Percentiles rank a stretch among this genome's conserved stretches.
These are phyloP conservation scores for Mionectes olivaceus DNA, from an alignment of 2,797 vertebrate species.

Conservation along the genomic window DNA sequence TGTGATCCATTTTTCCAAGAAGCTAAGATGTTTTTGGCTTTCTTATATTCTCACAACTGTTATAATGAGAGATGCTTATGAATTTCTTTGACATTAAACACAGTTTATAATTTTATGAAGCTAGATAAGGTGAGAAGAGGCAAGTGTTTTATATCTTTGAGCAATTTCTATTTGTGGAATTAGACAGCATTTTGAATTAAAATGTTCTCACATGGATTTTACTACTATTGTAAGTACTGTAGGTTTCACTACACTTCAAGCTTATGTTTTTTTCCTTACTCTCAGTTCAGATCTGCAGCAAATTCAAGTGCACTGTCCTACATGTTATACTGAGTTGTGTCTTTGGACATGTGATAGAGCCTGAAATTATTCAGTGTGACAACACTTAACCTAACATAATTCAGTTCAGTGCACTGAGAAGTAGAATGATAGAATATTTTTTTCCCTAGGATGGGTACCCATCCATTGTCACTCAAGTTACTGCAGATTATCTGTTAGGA, in stretches of 20 bases:
- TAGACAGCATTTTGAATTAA: not conserved
- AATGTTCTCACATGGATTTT: not conserved
- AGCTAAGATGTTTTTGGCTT: not conserved
- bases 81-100: not conserved
- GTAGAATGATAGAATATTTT: constrained; percentile 22
- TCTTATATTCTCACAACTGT: not conserved
- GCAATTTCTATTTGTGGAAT: not conserved
- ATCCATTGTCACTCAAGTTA: constrained; percentile 49
- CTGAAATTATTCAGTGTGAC: constrained; percentile 64
- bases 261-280: not conserved
- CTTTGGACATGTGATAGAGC: constrained; percentile 26
- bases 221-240: not conserved
- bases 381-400: constrained; percentile 63
- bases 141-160: not conserved
- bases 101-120: not conserved
- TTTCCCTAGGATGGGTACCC: constrained; percentile 1
- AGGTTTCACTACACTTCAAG: not conserved
- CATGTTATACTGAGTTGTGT: not conserved
- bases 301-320: not conserved
- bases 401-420: constrained; percentile 61
- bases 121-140: not conserved
- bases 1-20: not conserved
- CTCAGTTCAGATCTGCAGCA: not conserved
- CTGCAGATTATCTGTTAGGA: not conserved
- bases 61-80: not conserved